A percentile compares a stretch with the other conserved stretches of the same genome.
phyloP scores from a whole-genome alignment of 2,113 vertebrate species.

The Budorcas taxicolor region DNA sequence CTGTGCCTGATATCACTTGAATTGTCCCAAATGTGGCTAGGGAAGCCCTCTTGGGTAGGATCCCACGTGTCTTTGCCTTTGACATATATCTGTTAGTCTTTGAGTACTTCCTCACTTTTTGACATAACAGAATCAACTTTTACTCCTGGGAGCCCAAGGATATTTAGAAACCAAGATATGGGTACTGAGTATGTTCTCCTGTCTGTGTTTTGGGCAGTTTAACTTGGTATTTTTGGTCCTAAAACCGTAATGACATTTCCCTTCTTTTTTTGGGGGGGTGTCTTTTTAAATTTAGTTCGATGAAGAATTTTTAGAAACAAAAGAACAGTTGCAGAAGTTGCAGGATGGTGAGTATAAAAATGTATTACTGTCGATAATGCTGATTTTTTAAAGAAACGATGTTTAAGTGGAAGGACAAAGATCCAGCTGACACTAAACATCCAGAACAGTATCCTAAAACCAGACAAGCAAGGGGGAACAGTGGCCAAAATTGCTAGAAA shows the following conservation, averaged over 20 bases:
- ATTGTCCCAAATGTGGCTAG: neutral
- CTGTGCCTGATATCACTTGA: neutral
- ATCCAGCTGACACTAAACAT: neutral
- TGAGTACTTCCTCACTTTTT: neutral
- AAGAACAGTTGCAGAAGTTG: slow-evolving; percentile 84
- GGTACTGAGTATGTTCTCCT: neutral
- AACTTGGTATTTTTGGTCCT: neutral
- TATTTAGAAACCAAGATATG: neutral
- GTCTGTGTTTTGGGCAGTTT: neutral
- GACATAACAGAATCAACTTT: neutral
- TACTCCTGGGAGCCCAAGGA: neutral
- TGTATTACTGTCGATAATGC: neutral
- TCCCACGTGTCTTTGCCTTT: neutral
- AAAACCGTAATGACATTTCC: neutral
- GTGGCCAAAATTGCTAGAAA: neutral
- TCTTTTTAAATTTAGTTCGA: slow-evolving; percentile 83
- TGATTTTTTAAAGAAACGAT: neutral
- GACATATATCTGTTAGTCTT: neutral
- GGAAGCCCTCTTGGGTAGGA: neutral
- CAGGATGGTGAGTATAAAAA: slow-evolving; percentile 79
- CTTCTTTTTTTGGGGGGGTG: neutral
- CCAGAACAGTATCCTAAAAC: neutral
- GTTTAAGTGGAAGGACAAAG: neutral
- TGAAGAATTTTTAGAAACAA: slow-evolving; percentile 84
- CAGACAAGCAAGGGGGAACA: neutral